Base-by-base conservation (phyloP, 2,113 vertebrate genomes). In the Lynx canadensis region DNA sequence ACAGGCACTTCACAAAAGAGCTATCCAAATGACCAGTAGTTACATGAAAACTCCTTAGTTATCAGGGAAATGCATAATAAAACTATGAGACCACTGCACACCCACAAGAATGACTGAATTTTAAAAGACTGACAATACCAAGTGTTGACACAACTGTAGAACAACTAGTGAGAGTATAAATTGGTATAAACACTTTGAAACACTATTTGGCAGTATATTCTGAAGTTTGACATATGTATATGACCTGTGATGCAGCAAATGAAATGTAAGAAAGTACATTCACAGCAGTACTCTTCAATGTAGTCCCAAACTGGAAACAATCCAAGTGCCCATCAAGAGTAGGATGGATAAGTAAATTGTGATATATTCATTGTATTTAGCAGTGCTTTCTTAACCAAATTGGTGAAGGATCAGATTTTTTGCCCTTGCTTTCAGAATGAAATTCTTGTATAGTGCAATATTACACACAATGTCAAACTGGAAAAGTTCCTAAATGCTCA, bases 381-480 rank as follows among this genome's bases (percentile, higher is more conserved):
- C 15, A 90, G 23, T 87, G 74, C 71, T 92, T 73, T 92, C 63
- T 81, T 94, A 94, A 88, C 27, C 69, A 48, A 23, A 66, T 60
- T 93, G 27, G 31, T 74, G 33, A 92, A 76, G 38, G 45, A 66
- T 36, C 31, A 78, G 11, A 41, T 31, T 48, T 73, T 81, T 55
- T 83, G 9, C 57, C 16, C 27, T 82, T 50, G 31, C 36, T 92
- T 13, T 87, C 57, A 92, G 73, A 87, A 71, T 55, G 38, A 55
- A 96, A 95, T 45, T 93, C 27, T 94, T 87, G 0, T 82, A 14
- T 89, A 68, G 63, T 83, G 23, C 38, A 66, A 4, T 55, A 48
- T 89, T 73, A 89, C 5, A 91, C 29, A 76, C 3, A 85, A 1
- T 12, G 31, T 86, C 78, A 68, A 11, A 66, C 27, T 89, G 7